Base-by-base conservation (phyloP, 2,888 invertebrate species). In the Metacarcinus magister region DNA sequence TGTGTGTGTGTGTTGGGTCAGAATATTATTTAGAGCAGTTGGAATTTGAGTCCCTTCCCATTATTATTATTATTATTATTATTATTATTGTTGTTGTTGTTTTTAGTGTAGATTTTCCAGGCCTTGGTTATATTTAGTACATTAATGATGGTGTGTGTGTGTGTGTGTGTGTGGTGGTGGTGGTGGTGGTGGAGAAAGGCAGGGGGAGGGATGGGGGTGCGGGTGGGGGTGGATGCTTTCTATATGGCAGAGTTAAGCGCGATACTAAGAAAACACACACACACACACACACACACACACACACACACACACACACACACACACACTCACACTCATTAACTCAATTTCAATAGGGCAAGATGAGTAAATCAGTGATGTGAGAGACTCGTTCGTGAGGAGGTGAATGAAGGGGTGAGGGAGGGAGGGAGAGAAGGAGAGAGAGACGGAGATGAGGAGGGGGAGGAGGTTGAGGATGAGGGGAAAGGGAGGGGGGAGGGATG, bases 381-480 rank as follows among this genome's bases (percentile, higher is more conserved):
- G n/a, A 19, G 43, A 46, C 13, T 48, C 48, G 54, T 23, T 23
- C 48, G 60, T 44, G 93, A 54, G 54, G 93, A 32, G 54, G 93
- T 46, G 91, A 46, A 46, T 46, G 91, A 43, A 75, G 46, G 94
- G 32, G 94, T n/a, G 94, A 94, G 94, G 67, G 82, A 87, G 87
- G 23, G 94, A 44, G 87, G 60, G 48, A 28, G 19, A 44, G 46
- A 94, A 87, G 44, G 44, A 82, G 44, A 94, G 94, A n/a, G 46
- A 46, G 94, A 19, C 39, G 39, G 93, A 67, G 93, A 67, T 39
- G 13, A 13, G 44, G 44, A 89, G 39, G 43, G 3, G 7, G 87
- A 87, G 87, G 54, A 48, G 28, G 13, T 32, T 23, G 54, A 43
- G 46, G 5, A 16, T 7, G 90, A 44, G 43, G 23, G 44, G 43